phyloP scores from a whole-genome alignment of 2,113 vertebrate genomes.

The Anoura caudifer region DNA sequence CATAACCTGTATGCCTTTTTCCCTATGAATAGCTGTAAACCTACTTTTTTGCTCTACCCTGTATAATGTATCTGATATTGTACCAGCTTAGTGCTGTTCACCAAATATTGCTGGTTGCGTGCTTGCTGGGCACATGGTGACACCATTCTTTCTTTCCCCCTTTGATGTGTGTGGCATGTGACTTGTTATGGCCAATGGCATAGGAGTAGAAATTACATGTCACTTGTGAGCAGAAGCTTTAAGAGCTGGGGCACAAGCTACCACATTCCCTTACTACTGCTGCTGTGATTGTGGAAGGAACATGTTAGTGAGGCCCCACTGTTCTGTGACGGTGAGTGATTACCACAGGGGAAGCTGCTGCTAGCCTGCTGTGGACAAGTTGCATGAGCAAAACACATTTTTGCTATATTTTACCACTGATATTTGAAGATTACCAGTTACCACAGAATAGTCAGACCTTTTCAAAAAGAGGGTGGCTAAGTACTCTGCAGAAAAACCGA shows the following conservation, averaged over 20 bases:
- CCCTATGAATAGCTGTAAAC: background rate
- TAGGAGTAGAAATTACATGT: background rate
- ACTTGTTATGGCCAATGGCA: background rate
- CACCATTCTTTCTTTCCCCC: background rate
- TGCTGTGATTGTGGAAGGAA: background rate
- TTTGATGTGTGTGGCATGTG: background rate
- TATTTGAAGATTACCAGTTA: background rate
- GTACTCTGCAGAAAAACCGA: background rate
- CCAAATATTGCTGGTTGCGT: background rate
- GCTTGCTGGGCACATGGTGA: background rate
- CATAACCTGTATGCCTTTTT: background rate
- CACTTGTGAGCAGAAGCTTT: background rate
- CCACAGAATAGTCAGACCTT: background rate
- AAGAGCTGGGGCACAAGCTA: background rate
- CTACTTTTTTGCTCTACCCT: background rate
- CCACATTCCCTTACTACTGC: background rate
- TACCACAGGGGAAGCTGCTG: no score
- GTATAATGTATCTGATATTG: background rate
- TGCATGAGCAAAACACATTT: background rate
- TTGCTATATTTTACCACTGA: background rate
- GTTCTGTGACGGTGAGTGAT: background rate
- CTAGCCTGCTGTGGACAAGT: no score
- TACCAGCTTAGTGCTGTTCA: background rate
- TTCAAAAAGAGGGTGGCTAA: background rate
- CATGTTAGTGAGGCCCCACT: accelerated